A percentile compares a stretch with the other conserved stretches of the same genome.
Conservation (phyloP, 2,888 invertebrate genomes). For the Hofmannophila pseudospretella region DNA sequence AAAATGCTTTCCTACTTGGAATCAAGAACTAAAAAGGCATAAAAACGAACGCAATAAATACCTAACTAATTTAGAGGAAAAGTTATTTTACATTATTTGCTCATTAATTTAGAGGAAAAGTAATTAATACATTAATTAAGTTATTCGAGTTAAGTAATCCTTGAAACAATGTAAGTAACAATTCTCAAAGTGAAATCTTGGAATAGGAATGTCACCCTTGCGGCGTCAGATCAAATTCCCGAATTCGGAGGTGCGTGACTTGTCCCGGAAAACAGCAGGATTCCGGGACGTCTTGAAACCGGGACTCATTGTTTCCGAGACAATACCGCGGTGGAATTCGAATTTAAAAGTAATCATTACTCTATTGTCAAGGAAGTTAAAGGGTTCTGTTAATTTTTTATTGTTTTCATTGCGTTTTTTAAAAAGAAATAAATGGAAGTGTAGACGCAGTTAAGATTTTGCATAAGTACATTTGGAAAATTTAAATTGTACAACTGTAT, state of each 20-base stretch:
- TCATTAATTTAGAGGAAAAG: too few species aligned
- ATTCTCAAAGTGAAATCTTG: constrained; percentile 10
- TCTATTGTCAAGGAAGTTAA: constrained; percentile 4
- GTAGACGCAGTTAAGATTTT: too few species aligned
- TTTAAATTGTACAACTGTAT: too few species aligned
- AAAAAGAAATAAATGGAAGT: too few species aligned
- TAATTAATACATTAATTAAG: too few species aligned
- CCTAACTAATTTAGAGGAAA: too few species aligned
- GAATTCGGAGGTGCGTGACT: constrained; percentile 6
- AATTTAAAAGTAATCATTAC: constrained; percentile 8
- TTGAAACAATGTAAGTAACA: constrained; percentile 3
- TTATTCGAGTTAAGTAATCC: neutral
- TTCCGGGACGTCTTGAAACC: constrained; percentile 10
- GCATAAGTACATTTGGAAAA: too few species aligned
- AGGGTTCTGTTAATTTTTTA: constrained; percentile 7
- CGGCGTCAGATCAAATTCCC: constrained; percentile 15
- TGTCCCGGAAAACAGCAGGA: constrained; percentile 14
- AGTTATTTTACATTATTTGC: too few species aligned
- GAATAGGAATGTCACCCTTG: constrained; percentile 15
- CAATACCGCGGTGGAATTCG: constrained; percentile 5
- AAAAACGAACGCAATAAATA: too few species aligned
- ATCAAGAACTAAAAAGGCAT: too few species aligned
- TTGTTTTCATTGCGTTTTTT: neutral
- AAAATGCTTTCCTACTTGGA: too few species aligned
- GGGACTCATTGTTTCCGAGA: constrained; percentile 8